Evolutionary conservation across 2,797 vertebrate genomes (phyloP).

Genomic region (Macropodus opercularis): DNA sequence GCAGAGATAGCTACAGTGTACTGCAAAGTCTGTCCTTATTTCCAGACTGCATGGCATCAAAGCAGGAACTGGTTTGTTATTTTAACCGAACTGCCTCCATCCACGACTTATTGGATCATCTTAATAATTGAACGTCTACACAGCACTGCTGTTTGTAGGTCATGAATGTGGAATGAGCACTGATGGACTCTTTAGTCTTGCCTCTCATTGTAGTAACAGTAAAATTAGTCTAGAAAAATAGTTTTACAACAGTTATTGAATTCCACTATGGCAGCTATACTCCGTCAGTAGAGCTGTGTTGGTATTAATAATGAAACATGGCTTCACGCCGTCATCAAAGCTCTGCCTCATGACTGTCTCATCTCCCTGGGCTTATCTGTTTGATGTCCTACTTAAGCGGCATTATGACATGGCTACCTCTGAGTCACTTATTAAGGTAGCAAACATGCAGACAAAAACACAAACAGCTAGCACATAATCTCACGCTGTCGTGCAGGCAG

Average conservation of each 20-base stretch:
- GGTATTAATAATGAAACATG: constrained; percentile 52
- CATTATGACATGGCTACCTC: constrained; percentile 43
- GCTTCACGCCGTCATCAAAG: constrained; percentile 58
- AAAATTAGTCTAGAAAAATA: no score
- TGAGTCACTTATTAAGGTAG: constrained; percentile 20
- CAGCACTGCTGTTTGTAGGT: constrained; percentile 43
- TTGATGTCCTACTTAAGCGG: constrained; percentile 61
- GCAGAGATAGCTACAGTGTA: constrained; percentile 53
- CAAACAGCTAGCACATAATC: not conserved
- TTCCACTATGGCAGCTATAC: constrained; percentile 8
- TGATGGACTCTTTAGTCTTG: constrained; percentile 3
- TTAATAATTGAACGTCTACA: constrained; percentile 39
- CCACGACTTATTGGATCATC: constrained; percentile 6
- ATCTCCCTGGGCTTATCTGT: constrained; percentile 46
- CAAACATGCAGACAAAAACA: not conserved
- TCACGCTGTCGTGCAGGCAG: not conserved
- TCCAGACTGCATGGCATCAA: constrained; percentile 19
- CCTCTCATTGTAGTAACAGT: not conserved
- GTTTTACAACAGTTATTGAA: no score
- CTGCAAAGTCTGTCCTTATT: constrained; percentile 48
- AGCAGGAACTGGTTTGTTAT: constrained; percentile 20
- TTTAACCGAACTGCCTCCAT: not conserved
- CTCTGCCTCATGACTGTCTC: constrained; percentile 29
- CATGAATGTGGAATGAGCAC: constrained; percentile 12
- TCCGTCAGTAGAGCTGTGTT: constrained; percentile 21